These are phyloP conservation scores for Nixonia krombeini DNA, from an alignment of 1,140 invertebrate genomes.

Conservation along the genomic window DNA sequence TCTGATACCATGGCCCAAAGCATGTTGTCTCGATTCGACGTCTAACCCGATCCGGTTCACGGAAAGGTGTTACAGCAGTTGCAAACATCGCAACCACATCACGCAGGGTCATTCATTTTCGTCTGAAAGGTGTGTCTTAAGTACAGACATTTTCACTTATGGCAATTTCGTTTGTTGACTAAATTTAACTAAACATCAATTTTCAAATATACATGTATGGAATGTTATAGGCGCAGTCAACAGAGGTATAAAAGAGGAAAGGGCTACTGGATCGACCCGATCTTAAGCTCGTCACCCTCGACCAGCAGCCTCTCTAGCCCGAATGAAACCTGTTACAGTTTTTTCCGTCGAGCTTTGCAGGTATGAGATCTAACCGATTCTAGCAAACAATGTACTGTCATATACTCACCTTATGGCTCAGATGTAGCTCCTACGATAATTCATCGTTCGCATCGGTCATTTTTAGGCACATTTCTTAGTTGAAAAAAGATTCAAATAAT, in stretches of 20 bases:
- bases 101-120: slow-evolving; percentile 46
- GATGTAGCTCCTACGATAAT: no score
- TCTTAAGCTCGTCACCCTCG: slow-evolving; percentile 78
- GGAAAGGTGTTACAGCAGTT: slow-evolving; percentile 40
- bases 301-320: slow-evolving; percentile 90
- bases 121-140: slow-evolving; percentile 53
- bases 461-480: no score
- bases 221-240: slow-evolving; percentile 59
- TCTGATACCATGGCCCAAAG: slow-evolving; percentile 91
- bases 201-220: no score
- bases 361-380: no score
- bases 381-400: no score
- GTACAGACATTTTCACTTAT: no score
- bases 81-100: slow-evolving; percentile 36
- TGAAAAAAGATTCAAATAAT: no score
- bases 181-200: neutral
- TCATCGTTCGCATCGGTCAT: no score
- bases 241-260: slow-evolving; percentile 70
- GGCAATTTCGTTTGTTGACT: no score
- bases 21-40: slow-evolving; percentile 59
- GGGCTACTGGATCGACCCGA: slow-evolving; percentile 75
- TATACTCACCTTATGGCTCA: no score
- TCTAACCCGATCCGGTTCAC: slow-evolving; percentile 45
- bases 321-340: slow-evolving; percentile 95
- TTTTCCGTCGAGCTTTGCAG: slow-evolving; percentile 89